Percentiles rank a stretch among this genome's conserved stretches.
These are phyloP conservation scores for Drosophila eugracilis DNA, from an alignment of 1,140 invertebrate species.

Conservation along the genomic window DNA sequence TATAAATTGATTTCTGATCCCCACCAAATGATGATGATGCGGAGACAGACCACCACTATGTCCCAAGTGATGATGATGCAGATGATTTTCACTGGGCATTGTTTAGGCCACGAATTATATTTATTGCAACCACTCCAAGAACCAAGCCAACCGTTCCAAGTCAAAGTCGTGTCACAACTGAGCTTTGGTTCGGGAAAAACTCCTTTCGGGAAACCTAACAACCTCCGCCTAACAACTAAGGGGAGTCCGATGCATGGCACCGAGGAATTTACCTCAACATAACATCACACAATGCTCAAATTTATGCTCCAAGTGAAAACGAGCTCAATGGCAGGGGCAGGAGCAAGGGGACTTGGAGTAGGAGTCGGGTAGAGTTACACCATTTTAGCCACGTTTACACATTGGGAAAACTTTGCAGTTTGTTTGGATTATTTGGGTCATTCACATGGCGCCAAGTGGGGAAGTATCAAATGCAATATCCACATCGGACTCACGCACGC, in stretches of 20 bases:
- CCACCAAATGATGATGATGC: slow-evolving; percentile 82
- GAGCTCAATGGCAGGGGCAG: slow-evolving; percentile 82
- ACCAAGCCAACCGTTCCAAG: slow-evolving; percentile 41
- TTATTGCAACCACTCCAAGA: slow-evolving; percentile 1
- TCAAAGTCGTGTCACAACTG: slow-evolving; percentile 47
- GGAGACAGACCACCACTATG: slow-evolving; percentile 67
- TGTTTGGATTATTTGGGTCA: slow-evolving; percentile 83
- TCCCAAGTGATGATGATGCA: slow-evolving; percentile 73
- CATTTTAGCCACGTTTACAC: slow-evolving; percentile 37
- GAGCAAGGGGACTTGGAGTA: not conserved
- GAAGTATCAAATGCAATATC: slow-evolving; percentile 56
- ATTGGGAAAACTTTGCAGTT: slow-evolving; percentile 59
- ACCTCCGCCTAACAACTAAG: slow-evolving; percentile 17
- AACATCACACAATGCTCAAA: slow-evolving; percentile 72
- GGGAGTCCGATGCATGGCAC: slow-evolving; percentile 35
- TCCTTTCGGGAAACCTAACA: slow-evolving; percentile 18
- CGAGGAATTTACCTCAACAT: slow-evolving; percentile 81
- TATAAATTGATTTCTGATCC: not conserved
- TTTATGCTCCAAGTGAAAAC: slow-evolving; percentile 78
- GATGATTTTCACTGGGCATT: slow-evolving; percentile 75
- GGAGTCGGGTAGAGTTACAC: not conserved
- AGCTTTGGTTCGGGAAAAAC: slow-evolving; percentile 5
- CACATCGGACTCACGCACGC: slow-evolving; percentile 55
- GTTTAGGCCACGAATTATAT: slow-evolving; percentile 3
- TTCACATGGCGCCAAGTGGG: slow-evolving; percentile 77